A percentile compares a stretch with the other conserved stretches of the same genome.
Evolutionary conservation across 2,797 vertebrate genomes (phyloP).

Genomic region (Protosalanx chinensis): DNA sequence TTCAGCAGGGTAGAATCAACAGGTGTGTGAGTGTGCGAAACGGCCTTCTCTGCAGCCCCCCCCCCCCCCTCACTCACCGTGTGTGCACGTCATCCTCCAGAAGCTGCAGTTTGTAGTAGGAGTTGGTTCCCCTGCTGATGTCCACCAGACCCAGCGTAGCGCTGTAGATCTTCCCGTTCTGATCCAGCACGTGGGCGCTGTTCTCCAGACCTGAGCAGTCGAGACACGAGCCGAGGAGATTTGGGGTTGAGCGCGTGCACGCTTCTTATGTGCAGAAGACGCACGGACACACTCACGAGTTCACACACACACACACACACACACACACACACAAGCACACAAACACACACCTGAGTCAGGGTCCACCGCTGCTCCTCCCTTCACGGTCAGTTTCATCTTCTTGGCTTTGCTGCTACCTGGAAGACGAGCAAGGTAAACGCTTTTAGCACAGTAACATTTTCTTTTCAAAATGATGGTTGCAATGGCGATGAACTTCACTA

Average conservation of each 20-base stretch:
- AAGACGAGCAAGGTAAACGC: not conserved
- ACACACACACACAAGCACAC: constrained; percentile 7
- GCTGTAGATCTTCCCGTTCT: constrained; percentile 92
- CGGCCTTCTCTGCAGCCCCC: too few relatives aligned
- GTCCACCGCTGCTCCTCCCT: constrained; percentile 96
- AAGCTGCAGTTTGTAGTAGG: constrained; percentile 96
- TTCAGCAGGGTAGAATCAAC: not conserved
- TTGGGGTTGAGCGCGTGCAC: not conserved
- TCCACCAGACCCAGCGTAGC: constrained; percentile 95
- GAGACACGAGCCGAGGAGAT: not conserved
- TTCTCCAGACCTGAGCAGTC: constrained; percentile 82
- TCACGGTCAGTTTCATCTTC: constrained; percentile 97
- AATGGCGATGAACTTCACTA: too few relatives aligned
- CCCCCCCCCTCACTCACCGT: constrained; percentile 68
- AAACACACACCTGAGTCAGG: constrained; percentile 87
- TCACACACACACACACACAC: not conserved
- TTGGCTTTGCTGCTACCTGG: constrained; percentile 89
- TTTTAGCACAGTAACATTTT: too few relatives aligned
- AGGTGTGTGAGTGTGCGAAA: not conserved
- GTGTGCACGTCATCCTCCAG: constrained; percentile 92
- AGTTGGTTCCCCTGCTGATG: constrained; percentile 94
- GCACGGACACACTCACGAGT: not conserved
- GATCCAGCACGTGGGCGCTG: constrained; percentile 93
- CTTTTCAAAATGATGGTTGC: too few relatives aligned
- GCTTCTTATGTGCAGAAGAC: not conserved